Percentiles rank a stretch among this genome's conserved stretches.
Evolutionary conservation across 2,113 vertebrate genomes (phyloP).

Genomic region (Epinephelus cyanopodus): DNA sequence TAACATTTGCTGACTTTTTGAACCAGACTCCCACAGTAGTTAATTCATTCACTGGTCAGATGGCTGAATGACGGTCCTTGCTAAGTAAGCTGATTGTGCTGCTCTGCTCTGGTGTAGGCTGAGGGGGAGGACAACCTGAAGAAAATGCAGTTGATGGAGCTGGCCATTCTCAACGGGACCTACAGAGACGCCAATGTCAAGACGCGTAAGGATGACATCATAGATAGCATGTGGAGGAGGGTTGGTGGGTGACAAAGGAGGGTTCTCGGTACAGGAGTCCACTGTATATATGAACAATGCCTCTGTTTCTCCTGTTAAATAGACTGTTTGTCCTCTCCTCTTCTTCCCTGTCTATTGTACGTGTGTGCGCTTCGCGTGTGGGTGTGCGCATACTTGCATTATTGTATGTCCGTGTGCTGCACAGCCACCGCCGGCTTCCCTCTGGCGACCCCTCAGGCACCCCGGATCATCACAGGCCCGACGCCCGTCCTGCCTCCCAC

Average conservation of each 20-base stretch:
- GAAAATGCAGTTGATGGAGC: constrained; percentile 99
- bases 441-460: constrained; percentile 94
- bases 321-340: constrained; percentile 68
- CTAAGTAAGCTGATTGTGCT: constrained; percentile 51
- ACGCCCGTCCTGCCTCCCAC: constrained; percentile 92
- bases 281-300: constrained; percentile 77
- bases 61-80: constrained; percentile 14
- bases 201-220: constrained; percentile 92
- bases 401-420: constrained; percentile 50
- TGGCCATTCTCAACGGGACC: constrained; percentile 98
- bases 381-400: constrained; percentile 59
- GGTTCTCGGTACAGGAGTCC: constrained; percentile 72
- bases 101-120: constrained; percentile 83
- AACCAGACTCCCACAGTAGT: constrained; percentile 21
- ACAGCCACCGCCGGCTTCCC: constrained; percentile 93
- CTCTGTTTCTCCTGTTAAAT: constrained; percentile 72
- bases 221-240: constrained; percentile 61
- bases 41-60: constrained; percentile 26
- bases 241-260: constrained; percentile 64
- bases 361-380: constrained; percentile 40
- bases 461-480: constrained; percentile 95
- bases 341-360: constrained; percentile 72
- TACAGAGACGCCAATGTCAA: constrained; percentile 99
- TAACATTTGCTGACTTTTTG: constrained; percentile 38
- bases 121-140: constrained; percentile 99